phyloP scores from a whole-genome alignment of 2,888 invertebrate genomes.

The Agrotis exclamationis region DNA sequence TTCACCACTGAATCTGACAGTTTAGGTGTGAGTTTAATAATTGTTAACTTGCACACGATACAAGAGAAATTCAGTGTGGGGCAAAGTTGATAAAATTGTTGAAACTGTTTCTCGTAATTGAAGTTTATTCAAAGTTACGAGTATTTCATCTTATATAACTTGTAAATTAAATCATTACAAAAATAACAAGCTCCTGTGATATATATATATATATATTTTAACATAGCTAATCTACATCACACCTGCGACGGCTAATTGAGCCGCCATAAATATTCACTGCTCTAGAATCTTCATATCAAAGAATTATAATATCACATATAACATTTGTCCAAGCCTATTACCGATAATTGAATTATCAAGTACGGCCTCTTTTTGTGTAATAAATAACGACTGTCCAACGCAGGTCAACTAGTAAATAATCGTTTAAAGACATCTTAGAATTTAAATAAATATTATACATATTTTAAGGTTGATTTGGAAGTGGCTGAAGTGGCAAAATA shows the following conservation, averaged over 20 bases:
- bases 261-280: conserved; percentile 25
- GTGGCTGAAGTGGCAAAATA: no score
- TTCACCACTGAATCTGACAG: no score
- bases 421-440: no score
- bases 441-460: no score
- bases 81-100: background rate
- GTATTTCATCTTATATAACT: background rate
- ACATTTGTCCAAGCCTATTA: conserved; percentile 39
- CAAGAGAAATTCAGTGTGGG: no score
- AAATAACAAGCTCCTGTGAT: background rate
- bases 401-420: conserved; percentile 50
- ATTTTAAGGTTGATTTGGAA: no score
- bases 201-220: conserved; percentile 7
- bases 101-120: background rate
- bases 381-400: conserved; percentile 60
- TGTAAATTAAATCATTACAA: conserved; percentile 9
- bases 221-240: conserved; percentile 22
- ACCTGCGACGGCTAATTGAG: background rate
- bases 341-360: conserved; percentile 46
- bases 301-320: conserved; percentile 49
- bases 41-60: no score
- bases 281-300: conserved; percentile 54
- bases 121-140: background rate
- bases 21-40: no score
- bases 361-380: conserved; percentile 50